Base-by-base conservation (phyloP, 2,888 invertebrate species). In the Agonum fuliginosum region DNA sequence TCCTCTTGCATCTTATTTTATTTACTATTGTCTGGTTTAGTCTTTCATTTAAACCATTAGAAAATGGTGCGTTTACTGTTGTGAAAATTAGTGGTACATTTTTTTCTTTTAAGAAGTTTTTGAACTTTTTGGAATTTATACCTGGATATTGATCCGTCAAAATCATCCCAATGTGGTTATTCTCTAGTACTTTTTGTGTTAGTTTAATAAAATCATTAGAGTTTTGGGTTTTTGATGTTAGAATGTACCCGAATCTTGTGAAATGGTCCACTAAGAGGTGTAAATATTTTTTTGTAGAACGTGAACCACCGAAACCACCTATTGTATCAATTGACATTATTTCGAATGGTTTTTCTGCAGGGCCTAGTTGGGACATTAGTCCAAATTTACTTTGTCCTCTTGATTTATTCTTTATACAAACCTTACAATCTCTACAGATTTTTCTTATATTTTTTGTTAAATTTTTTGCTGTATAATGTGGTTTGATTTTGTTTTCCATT, bases 271-370 rank as follows among this genome's bases (percentile, higher is more conserved):
- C n/a, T n/a, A n/a, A n/a, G n/a, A n/a, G n/a, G n/a, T 51, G 51
- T 24, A 58, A 24, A 22, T 51, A 20, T 81, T 81, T 48, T 82
- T 82, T 27, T 80, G 80, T 17, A 80, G 27, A 30, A 82, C 65
- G 51, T 22, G 51, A 51, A 3, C 81, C 81, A 14, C 81, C 81
- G 65, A 81, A 83, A 81, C 1, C 82, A 20, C 82, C 83, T 22
- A 83, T 82, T 5, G 82, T 83, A 67, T 83, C 83, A 2, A 83
- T 72, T 2, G 82, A 82, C 5, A 82, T 65, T 69, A 83, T 82
- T 78, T 83, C 81, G 67, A 81, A 81, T n/a, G 82, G 81, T 22
- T 81, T 43, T 41, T 71, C 75, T 3, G 83, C 82, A 8, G 83
- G 83, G 5, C 83, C 83, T 17, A 83, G 43, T 17, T 83, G 81